These are phyloP conservation scores for Platorchestia sp. DNA, from an alignment of 1,140 invertebrate species.

Conservation along the genomic window DNA sequence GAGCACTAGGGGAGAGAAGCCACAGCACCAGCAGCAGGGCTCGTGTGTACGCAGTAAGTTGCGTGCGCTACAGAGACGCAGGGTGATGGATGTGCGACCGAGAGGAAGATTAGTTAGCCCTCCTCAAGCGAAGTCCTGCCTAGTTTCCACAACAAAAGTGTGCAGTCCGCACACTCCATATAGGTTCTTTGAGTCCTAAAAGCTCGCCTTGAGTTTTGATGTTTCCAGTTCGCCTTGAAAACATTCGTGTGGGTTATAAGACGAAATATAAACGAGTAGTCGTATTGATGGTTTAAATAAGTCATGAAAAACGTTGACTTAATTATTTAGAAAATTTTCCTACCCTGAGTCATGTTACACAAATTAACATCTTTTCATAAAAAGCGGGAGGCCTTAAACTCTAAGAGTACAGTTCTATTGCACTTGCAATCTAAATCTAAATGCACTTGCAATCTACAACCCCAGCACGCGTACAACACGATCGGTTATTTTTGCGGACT, in stretches of 20 bases:
- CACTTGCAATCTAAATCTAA: too few relatives aligned
- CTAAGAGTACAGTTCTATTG: too few relatives aligned
- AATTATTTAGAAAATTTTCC: too few relatives aligned
- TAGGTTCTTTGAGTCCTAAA: neutral
- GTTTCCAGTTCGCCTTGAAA: neutral
- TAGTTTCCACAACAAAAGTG: neutral
- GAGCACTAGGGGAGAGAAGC: neutral
- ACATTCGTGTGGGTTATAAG: neutral
- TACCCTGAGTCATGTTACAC: too few relatives aligned
- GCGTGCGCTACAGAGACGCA: neutral
- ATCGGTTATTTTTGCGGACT: too few relatives aligned
- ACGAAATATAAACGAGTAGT: neutral
- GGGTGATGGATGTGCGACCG: conserved; percentile 28
- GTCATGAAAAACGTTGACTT: too few relatives aligned
- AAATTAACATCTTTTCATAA: too few relatives aligned
- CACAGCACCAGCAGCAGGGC: neutral
- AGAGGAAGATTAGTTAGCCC: conserved; percentile 33
- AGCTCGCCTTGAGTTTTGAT: too few relatives aligned
- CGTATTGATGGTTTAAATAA: neutral
- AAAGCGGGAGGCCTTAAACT: too few relatives aligned
- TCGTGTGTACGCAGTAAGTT: neutral
- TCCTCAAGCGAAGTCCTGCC: neutral
- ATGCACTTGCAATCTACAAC: too few relatives aligned
- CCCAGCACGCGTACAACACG: too few relatives aligned
- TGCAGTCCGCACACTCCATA: neutral